These are phyloP conservation scores for Budorcas taxicolor DNA, from an alignment of 2,113 vertebrate species.

Conservation along the genomic window DNA sequence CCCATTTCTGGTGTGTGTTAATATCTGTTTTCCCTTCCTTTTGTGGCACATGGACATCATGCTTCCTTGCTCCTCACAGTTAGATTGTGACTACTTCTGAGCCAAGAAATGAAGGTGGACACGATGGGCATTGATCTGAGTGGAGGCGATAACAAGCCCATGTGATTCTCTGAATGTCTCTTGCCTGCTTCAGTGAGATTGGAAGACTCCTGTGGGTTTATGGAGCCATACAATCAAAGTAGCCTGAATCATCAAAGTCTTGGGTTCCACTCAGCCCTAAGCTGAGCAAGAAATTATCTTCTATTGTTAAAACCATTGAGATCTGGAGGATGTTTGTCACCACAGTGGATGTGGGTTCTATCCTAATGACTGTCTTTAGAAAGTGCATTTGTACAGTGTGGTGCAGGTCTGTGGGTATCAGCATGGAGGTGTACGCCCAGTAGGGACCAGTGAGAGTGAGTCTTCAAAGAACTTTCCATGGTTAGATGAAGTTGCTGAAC, in stretches of 20 bases:
- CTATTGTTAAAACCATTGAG: background rate
- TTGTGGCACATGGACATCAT: background rate
- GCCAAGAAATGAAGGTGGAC: background rate
- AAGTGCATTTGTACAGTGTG: background rate
- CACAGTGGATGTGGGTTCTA: background rate
- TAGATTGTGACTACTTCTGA: background rate
- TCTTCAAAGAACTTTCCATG: background rate
- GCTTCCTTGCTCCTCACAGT: no score
- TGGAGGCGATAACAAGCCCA: background rate
- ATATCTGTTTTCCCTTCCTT: background rate
- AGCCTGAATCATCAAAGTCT: background rate
- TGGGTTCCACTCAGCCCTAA: no score
- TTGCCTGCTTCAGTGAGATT: background rate
- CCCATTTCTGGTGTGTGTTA: fast-evolving
- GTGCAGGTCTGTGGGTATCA: background rate
- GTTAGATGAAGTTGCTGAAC: background rate
- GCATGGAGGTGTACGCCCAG: background rate
- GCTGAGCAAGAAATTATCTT: background rate
- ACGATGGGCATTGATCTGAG: fast-evolving
- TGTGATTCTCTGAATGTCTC: background rate
- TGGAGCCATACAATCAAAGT: background rate
- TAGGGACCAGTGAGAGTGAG: background rate
- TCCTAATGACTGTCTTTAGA: background rate
- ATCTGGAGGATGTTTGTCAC: background rate
- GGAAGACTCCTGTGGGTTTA: background rate